Percentiles rank a stretch among this genome's conserved stretches.
phyloP scores from a whole-genome alignment of 2,888 invertebrate genomes.

The Drosophila emarginata region DNA sequence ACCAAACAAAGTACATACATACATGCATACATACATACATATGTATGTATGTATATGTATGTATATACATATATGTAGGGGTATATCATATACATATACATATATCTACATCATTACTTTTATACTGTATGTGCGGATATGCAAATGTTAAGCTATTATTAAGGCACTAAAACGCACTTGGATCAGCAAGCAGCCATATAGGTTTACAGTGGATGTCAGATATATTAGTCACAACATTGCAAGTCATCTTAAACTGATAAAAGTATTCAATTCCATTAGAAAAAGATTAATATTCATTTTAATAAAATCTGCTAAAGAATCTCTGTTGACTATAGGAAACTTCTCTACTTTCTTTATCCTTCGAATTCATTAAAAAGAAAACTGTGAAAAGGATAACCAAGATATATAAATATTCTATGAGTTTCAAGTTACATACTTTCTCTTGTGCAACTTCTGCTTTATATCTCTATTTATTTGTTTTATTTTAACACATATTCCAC shows the following conservation, averaged over 20 bases:
- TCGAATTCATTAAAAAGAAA: no score
- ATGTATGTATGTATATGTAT: conserved; percentile 20
- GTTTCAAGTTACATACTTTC: no score
- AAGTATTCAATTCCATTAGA: no score
- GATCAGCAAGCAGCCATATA: conserved; percentile 21
- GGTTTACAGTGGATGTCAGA: neutral
- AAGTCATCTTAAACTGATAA: neutral
- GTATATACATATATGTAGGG: neutral
- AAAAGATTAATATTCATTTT: no score
- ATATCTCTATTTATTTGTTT: no score
- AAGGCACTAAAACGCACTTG: conserved; percentile 62
- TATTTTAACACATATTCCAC: no score
- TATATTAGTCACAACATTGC: neutral
- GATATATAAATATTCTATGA: no score
- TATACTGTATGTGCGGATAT: conserved; percentile 34
- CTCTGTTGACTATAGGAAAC: no score
- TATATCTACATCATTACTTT: neutral
- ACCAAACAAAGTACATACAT: conserved; percentile 34
- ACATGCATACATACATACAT: conserved; percentile 41
- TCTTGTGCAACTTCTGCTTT: no score
- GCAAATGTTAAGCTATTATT: conserved; percentile 66
- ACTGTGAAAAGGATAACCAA: no score
- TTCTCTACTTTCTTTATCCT: no score
- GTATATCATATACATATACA: neutral
- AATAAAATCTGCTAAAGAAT: no score